Base-by-base conservation (phyloP, 1,140 invertebrate genomes). In the Drosophila neocordata region DNA sequence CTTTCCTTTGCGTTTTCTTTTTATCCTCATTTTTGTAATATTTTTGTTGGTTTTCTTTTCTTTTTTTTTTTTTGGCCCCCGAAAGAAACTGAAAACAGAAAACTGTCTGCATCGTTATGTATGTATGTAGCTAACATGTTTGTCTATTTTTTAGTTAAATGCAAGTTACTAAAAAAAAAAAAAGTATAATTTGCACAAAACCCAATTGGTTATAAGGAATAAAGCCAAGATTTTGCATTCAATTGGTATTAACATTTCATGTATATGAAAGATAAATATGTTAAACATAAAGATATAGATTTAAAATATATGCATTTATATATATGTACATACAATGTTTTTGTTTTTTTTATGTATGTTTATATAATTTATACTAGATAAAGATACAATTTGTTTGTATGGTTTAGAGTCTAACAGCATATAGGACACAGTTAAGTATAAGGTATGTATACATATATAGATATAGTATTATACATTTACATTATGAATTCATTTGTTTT, bases 401-500 rank as follows among this genome's bases (percentile, higher is more conserved):
- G 2, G 27, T 61, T 74, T 76, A 48, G 65, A 75, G 12, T 65
- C 73, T 76, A 73, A 75, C 70, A 37, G 72, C 65, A 18, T 35
- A 75, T 75, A 76, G 73, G 72, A 76, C 65, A 68, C 73, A 69
- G 65, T 76, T 76, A 61, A 64, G 64, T 37, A 56, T 76, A 76
- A 38, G 63, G 44, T 78, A 75, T 62, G 66, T 64, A 63, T 78
- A 73, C 51, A 63, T 76, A 63, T 76, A 77, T 76, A 77, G 53
- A 73, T 77, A 65, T 67, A 79, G 77, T 80, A 87, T 80, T 85
- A 74, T 75, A 84, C 84, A 88, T 84, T 80, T 89, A 79, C 71
- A 84, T 70, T 65, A 67, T 66, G 48, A 55, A 63, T 73, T 73
- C 53, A 61, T 24, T 24, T 72, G 51, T 24, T 48, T 69, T 74